Conservation (phyloP, 2,888 invertebrate genomes). For the Andrena trimmerana region DNA sequence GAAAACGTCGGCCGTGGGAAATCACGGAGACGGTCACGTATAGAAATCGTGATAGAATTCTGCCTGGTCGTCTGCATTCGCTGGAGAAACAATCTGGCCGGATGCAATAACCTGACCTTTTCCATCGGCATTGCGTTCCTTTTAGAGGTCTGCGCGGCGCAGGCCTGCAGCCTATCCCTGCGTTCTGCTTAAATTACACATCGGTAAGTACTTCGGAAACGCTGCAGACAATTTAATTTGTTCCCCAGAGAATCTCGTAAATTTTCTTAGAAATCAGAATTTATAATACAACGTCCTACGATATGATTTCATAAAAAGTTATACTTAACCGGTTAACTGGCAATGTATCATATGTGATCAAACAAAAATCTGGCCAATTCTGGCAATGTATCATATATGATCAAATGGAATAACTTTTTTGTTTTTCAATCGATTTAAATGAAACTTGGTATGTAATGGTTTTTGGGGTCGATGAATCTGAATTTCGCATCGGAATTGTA, state of each 20-base stretch:
- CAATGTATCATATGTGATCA: no score
- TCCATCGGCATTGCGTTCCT: constrained; percentile 47
- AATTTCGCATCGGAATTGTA: no score
- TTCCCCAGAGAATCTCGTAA: neutral
- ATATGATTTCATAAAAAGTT: no score
- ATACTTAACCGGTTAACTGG: no score
- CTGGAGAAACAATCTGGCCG: constrained; percentile 42
- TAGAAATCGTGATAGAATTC: constrained; percentile 44
- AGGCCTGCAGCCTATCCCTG: constrained; percentile 1
- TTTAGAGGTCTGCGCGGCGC: constrained; percentile 41
- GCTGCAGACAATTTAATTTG: neutral
- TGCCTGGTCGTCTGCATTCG: constrained; percentile 25
- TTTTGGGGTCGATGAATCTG: no score
- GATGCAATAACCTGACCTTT: constrained; percentile 68
- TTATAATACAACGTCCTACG: no score
- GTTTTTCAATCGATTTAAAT: no score
- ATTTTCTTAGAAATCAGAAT: neutral
- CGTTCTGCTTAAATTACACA: constrained; percentile 17
- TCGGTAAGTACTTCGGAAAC: neutral
- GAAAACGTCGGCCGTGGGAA: constrained; percentile 62
- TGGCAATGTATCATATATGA: no score
- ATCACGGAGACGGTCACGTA: constrained; percentile 39
- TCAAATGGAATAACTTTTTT: no score
- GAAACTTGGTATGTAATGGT: no score
- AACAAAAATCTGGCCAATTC: no score